Percentiles rank a stretch among this genome's conserved stretches.
Conservation (phyloP, 2,113 vertebrate genomes). For the Larimichthys polyactis region DNA sequence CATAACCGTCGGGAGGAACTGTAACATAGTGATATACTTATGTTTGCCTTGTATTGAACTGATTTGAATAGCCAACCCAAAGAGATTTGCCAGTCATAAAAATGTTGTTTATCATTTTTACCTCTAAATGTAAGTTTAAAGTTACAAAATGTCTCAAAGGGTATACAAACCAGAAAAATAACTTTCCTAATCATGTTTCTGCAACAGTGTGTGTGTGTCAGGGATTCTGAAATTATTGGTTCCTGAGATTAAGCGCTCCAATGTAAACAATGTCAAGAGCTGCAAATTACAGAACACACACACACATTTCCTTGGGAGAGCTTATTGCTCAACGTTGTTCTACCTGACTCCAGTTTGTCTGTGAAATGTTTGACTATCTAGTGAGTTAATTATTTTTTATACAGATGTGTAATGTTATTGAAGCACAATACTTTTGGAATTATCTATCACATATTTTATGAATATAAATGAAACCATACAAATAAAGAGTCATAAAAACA, state of each 20-base stretch:
- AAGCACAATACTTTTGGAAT: neutral
- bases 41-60: neutral
- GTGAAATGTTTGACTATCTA: neutral
- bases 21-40: no score
- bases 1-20: neutral
- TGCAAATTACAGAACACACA: neutral
- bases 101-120: neutral
- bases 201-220: neutral
- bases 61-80: neutral
- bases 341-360: neutral
- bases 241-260: slow-evolving; percentile 1
- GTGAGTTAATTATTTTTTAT: slow-evolving; percentile 37
- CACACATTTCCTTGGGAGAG: neutral
- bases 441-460: neutral
- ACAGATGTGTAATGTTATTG: neutral
- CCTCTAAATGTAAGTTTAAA: neutral
- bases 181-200: slow-evolving; percentile 6
- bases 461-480: slow-evolving; percentile 16
- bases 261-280: slow-evolving; percentile 14
- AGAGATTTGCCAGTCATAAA: neutral
- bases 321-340: neutral
- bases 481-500: slow-evolving; percentile 64
- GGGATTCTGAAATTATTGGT: neutral
- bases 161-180: neutral
- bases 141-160: neutral